These are phyloP conservation scores for Sphaerodactylus townsendi DNA, from an alignment of 2,113 vertebrate genomes.

Conservation along the genomic window DNA sequence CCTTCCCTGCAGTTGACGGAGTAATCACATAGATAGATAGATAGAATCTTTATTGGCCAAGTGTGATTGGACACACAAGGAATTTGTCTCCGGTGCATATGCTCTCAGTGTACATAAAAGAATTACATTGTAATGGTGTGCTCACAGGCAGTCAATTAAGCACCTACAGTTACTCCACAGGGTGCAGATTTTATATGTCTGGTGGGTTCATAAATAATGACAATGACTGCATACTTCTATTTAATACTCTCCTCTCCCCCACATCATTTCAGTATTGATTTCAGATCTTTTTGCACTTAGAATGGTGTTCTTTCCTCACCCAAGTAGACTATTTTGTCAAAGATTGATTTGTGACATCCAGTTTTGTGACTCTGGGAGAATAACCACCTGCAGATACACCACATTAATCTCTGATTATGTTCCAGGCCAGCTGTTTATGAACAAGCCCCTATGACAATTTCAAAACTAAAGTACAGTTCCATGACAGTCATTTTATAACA, in stretches of 20 bases:
- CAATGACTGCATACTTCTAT: conserved; percentile 41
- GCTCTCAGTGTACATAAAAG: no score
- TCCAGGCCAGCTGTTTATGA: background rate
- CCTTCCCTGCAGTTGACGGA: conserved; percentile 54
- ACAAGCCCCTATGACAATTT: background rate
- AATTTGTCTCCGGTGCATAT: no score
- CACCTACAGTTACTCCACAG: conserved; percentile 69
- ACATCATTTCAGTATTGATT: conserved; percentile 12
- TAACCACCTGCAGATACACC: background rate
- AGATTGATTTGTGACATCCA: background rate
- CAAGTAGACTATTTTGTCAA: background rate
- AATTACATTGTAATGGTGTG: conserved; percentile 68
- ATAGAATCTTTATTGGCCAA: no score
- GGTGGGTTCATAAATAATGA: conserved; percentile 68
- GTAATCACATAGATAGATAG: no score
- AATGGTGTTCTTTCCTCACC: background rate
- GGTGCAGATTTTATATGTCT: conserved; percentile 64
- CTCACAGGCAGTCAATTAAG: conserved; percentile 71
- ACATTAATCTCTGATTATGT: background rate
- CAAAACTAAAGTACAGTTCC: background rate
- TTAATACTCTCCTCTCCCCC: background rate
- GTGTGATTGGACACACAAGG: no score
- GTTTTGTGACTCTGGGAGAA: background rate
- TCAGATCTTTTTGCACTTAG: conserved; percentile 3
- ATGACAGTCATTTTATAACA: background rate